Percentiles rank a stretch among this genome's conserved stretches.
Conservation (phyloP, 2,113 vertebrate species). For the Noctilio leporinus region DNA sequence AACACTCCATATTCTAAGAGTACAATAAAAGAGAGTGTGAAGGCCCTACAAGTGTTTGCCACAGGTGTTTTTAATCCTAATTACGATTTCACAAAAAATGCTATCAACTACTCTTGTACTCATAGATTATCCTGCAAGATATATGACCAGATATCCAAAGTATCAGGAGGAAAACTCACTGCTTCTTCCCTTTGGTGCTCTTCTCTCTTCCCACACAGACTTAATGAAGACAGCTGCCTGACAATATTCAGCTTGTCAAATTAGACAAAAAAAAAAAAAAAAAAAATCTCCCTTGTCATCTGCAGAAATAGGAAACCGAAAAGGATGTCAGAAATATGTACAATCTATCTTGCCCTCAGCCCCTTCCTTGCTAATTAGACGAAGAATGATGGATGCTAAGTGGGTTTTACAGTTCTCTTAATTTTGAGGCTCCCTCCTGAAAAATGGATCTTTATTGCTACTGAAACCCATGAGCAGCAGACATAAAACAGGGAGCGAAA, state of each 20-base stretch:
- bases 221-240: slow-evolving; percentile 51
- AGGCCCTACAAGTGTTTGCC: neutral
- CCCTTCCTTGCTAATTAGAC: slow-evolving; percentile 39
- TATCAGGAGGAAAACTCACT: neutral
- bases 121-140: neutral
- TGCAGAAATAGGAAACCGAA: neutral
- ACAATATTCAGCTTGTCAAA: slow-evolving; percentile 40
- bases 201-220: slow-evolving; percentile 23
- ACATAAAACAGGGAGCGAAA: neutral
- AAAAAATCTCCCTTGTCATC: slow-evolving; percentile 49
- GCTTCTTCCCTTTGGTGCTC: neutral
- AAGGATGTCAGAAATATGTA: slow-evolving; percentile 23
- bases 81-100: neutral
- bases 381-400: slow-evolving; percentile 18
- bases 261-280: slow-evolving; percentile 32
- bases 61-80: neutral
- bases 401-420: slow-evolving; percentile 30
- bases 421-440: neutral
- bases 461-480: neutral
- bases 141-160: neutral
- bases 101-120: neutral
- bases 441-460: slow-evolving; percentile 22
- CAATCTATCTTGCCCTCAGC: neutral
- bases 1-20: neutral
- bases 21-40: neutral